Conservation (phyloP, 2,797 vertebrate species). For the Sebastes hubbsi region DNA sequence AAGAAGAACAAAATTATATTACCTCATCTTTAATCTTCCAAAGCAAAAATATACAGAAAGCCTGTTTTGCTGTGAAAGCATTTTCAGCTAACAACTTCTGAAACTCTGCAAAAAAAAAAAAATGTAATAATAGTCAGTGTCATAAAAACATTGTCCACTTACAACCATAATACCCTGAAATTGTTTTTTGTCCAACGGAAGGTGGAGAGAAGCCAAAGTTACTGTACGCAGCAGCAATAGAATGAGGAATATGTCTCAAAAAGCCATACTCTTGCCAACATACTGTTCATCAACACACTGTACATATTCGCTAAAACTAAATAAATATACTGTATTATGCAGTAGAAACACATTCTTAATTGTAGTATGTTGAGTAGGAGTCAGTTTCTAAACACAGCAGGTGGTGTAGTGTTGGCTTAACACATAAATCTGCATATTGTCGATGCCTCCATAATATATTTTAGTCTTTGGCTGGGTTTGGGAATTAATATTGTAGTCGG, state of each 20-base stretch:
- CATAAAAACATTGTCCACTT: background rate
- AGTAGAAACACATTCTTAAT: background rate
- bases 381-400: background rate
- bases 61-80: background rate
- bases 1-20: background rate
- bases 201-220: background rate
- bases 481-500: background rate
- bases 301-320: background rate
- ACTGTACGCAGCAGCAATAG: background rate
- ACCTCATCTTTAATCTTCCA: background rate
- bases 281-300: background rate
- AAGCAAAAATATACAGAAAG: background rate
- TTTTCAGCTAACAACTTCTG: background rate
- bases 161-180: background rate
- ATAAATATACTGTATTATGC: background rate
- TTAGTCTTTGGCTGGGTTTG: background rate
- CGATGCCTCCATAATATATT: background rate
- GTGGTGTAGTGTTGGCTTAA: background rate
- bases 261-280: background rate
- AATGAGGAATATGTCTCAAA: background rate
- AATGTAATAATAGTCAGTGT: background rate
- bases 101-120: background rate
- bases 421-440: background rate
- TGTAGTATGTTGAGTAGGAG: background rate
- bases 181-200: background rate